A percentile compares a stretch with the other conserved stretches of the same genome.
Evolutionary conservation across 2,113 vertebrate genomes (phyloP).

Genomic region (Prolemur simus): DNA sequence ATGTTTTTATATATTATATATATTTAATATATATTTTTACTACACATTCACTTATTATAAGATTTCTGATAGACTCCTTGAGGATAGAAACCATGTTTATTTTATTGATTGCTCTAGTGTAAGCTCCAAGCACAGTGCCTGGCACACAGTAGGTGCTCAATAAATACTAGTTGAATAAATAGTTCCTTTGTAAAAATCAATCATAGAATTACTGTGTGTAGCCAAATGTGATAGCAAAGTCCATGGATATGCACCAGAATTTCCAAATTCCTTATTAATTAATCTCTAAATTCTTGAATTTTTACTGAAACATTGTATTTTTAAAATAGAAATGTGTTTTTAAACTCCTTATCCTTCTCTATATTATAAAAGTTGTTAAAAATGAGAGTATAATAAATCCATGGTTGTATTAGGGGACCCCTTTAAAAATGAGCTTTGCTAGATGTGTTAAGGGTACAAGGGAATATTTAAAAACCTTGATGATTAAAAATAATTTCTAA

Average conservation of each 20-base stretch:
- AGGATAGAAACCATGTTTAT: background rate
- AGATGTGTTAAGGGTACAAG: background rate
- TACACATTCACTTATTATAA: background rate
- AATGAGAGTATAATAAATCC: background rate
- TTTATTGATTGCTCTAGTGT: background rate
- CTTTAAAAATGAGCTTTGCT: background rate
- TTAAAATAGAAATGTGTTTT: background rate
- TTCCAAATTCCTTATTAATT: background rate
- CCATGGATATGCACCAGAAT: background rate
- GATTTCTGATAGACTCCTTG: background rate
- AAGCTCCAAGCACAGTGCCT: background rate
- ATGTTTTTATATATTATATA: background rate
- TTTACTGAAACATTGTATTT: background rate
- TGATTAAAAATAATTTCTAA: background rate
- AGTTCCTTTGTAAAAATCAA: background rate
- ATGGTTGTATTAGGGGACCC: background rate
- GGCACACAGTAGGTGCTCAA: background rate
- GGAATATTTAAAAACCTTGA: background rate
- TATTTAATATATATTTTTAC: background rate
- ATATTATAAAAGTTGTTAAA: background rate
- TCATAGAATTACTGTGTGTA: background rate
- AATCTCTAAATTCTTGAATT: background rate
- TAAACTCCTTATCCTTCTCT: background rate
- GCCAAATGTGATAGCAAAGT: background rate
- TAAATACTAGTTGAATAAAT: background rate